Evolutionary conservation across 35 echinoderm and acorn worm genomes (phyloP).

Genomic region (Strongylocentrotus purpuratus): DNA sequence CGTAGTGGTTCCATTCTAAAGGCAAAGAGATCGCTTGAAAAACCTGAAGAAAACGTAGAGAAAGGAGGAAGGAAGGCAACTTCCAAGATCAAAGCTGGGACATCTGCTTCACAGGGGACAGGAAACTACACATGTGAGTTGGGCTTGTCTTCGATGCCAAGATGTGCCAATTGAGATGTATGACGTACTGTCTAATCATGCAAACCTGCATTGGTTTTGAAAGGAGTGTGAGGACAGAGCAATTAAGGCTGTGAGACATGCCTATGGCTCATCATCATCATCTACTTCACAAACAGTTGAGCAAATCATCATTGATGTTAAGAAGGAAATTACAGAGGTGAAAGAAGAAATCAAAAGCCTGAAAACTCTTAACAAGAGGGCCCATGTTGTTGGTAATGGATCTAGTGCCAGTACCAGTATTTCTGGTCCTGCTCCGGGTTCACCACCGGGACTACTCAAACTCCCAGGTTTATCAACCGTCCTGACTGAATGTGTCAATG

Average conservation of each 20-base stretch:
- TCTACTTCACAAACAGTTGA: not conserved
- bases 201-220: conserved; percentile 41
- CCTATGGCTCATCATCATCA: not conserved
- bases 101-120: not conserved
- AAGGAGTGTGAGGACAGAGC: conserved; percentile 34
- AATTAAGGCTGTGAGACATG: not conserved
- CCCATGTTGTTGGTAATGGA: conserved; percentile 21
- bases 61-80: not conserved
- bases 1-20: not conserved
- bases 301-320: conserved; percentile 39
- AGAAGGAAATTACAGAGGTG: conserved; percentile 35
- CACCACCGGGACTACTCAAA: conserved; percentile 26
- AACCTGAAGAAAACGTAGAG: not conserved
- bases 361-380: not conserved
- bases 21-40: conserved; percentile 37
- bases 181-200: conserved; percentile 14
- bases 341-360: conserved; percentile 27
- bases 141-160: conserved; percentile 43
- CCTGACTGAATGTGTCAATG: conserved; percentile 35
- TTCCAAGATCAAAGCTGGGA: not conserved
- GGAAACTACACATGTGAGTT: conserved; percentile 45
- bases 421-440: not conserved
- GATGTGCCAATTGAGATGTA: conserved; percentile 44
- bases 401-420: not conserved
- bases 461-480: not conserved